Evolutionary conservation across 2,113 vertebrate genomes (phyloP), one percentile per base, ranked within the genome.

Genomic region (Cynoglossus semilaevis): DNA sequence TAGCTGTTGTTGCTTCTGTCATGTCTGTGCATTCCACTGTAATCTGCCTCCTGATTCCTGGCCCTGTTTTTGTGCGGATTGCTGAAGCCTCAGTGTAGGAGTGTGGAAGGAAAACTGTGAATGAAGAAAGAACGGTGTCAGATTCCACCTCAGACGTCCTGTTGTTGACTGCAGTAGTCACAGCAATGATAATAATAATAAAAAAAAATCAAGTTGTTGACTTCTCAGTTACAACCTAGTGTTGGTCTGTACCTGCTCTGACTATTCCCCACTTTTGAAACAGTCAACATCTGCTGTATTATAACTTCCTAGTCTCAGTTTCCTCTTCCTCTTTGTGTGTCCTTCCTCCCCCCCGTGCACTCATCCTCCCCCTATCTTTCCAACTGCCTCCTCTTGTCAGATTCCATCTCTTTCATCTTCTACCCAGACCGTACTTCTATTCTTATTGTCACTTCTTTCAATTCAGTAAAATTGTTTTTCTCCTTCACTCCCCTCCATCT

Each of bases 31-130:
- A 79, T 80, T 81, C 64, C 79, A 44, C 54, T 69, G 60, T 78
- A 72, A 80, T 88, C 77, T 79, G 58, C 62, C 36, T 66, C 63
- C 66, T 47, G 63, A 85, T 87, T 77, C 77, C 63, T 64, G 64
- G 59, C 64, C 38, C 51, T 50, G 50, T 70, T 19, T 71, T 71
- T 69, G 79, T 79, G 22, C n/a, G 77, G 70, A 81, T 81, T 75
- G 85, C 60, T 36, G 63, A 13, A 19, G 51, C 54, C 51, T 69
- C 47, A 43, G 51, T 58, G 70, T 19, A 14, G 47, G 51, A 71
- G 80, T 50, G 22, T 41, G 17, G 57, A 44, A 51, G 66, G 54
- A 67, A 36, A 61, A 58, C 69, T 72, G 40, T 2, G 49, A 54
- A 77, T 71, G 22, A 74, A 68, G 64, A 73, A 64, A 56, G 60